Evolutionary conservation across 2,113 vertebrate species (phyloP).

Genomic region (Rattus norvegicus): GRCr8 NC_086021.1:112219001-112219500

Average conservation of each 20-base stretch:
- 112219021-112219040: not conserved
- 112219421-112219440: not conserved
- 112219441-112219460: not conserved
- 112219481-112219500: not conserved
- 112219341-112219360: not conserved
- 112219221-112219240: not conserved
- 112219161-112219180: not conserved
- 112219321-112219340: not conserved
- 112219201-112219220: not conserved
- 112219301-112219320: not conserved
- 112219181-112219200: not conserved
- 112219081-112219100: not conserved
- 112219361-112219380: not conserved
- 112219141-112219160: not conserved
- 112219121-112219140: not conserved
- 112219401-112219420: not conserved
- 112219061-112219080: not conserved
- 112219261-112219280: not conserved
- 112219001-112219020: not conserved
- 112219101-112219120: not conserved
- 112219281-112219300: not conserved
- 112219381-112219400: not conserved
- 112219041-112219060: not conserved
- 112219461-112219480: not conserved
- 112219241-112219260: not conserved